Conservation (phyloP, 2,888 invertebrate species). For the Caenorhabditis parvicauda region DNA sequence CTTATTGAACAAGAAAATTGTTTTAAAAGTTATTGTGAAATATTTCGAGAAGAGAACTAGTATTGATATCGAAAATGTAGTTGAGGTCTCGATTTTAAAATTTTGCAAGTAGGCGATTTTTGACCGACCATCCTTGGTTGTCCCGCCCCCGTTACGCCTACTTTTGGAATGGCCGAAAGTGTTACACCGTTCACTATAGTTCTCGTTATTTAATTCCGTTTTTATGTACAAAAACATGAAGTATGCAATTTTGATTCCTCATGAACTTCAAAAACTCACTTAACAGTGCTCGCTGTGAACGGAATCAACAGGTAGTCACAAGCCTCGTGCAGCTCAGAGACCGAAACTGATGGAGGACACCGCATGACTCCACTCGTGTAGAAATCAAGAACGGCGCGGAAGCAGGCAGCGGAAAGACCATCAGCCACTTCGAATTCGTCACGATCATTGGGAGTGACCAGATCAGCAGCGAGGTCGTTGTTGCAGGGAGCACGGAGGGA, state of each 20-base stretch:
- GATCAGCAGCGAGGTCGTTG: constrained; percentile 64
- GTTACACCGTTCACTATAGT: too few relatives aligned
- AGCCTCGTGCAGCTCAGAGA: constrained; percentile 90
- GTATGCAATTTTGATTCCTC: background rate
- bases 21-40: too few relatives aligned
- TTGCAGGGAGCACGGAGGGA: constrained; percentile 74
- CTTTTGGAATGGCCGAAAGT: too few relatives aligned
- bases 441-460: constrained; percentile 88
- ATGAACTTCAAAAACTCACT: constrained; percentile 64
- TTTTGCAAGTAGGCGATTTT: too few relatives aligned
- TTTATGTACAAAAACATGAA: background rate
- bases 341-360: constrained; percentile 91
- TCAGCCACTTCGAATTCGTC: constrained; percentile 92
- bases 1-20: too few relatives aligned
- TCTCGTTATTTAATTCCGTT: too few relatives aligned
- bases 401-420: constrained; percentile 90
- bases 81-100: too few relatives aligned
- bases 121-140: too few relatives aligned
- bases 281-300: constrained; percentile 90
- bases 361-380: constrained; percentile 41
- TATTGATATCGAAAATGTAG: too few relatives aligned
- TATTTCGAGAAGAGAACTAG: too few relatives aligned
- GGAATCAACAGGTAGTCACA: constrained; percentile 97
- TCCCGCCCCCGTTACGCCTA: too few relatives aligned
- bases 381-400: constrained; percentile 79